phyloP scores from a whole-genome alignment of 35 echinoderm and acorn worm species.

The Antedon bifida region DNA sequence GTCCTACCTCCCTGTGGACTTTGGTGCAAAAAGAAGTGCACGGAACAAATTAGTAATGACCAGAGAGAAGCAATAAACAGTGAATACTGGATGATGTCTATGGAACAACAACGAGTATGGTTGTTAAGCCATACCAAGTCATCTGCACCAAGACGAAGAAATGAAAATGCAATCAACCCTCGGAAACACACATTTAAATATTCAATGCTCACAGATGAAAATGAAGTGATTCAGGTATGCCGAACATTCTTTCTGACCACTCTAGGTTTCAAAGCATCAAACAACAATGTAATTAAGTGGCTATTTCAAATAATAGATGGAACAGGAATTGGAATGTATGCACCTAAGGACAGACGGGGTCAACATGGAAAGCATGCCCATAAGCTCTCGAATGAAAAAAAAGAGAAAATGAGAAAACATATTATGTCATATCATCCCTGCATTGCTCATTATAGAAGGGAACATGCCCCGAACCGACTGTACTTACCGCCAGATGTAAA shows the following conservation, averaged over 20 bases:
- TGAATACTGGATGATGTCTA: not conserved
- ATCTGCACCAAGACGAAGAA: not conserved
- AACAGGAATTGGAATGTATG: not conserved
- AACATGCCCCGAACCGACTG: not conserved
- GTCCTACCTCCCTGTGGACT: not conserved
- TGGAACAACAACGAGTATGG: not conserved
- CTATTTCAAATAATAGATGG: not conserved
- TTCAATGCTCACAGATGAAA: not conserved
- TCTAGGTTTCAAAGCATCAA: not conserved
- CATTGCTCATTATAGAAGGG: not conserved
- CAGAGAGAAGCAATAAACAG: not conserved
- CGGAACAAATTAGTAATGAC: not conserved
- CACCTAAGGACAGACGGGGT: not conserved
- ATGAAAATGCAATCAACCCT: not conserved
- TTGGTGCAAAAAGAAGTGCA: not conserved
- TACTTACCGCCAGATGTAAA: not conserved
- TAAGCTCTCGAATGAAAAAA: not conserved
- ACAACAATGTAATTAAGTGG: not conserved
- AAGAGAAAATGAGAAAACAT: not conserved
- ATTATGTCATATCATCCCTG: not conserved
- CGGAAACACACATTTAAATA: not conserved
- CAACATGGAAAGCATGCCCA: not conserved
- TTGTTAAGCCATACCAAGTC: not conserved
- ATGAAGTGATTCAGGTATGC: not conserved
- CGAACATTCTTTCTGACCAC: not conserved